Evolutionary conservation across 2,113 vertebrate genomes (phyloP).

Genomic region (Panthera leo): DNA sequence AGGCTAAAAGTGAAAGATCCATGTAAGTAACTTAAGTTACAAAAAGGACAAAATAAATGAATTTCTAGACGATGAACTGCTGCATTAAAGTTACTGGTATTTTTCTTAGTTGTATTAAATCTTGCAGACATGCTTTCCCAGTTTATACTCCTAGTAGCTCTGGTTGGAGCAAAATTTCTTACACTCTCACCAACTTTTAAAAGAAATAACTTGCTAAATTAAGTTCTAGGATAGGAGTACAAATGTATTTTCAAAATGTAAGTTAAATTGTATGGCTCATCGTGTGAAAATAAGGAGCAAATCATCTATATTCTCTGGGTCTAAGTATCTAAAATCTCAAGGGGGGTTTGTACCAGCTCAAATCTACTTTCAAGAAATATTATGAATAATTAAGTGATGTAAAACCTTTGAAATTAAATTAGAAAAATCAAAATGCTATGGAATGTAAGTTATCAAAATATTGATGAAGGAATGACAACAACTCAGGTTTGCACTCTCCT

Average conservation of each 20-base stretch:
- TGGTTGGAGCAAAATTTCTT: not conserved
- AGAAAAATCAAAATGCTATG: not conserved
- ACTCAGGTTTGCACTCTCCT: not conserved
- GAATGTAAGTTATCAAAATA: not conserved
- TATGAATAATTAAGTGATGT: constrained; percentile 39
- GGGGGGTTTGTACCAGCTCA: not conserved
- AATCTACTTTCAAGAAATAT: constrained; percentile 29
- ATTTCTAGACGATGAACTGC: not conserved
- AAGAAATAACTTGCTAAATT: not conserved
- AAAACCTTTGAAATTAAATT: constrained; percentile 28
- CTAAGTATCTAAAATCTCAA: not conserved
- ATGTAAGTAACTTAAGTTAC: not conserved
- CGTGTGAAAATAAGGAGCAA: constrained; percentile 1
- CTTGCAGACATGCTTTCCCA: not conserved
- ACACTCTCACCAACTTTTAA: not conserved
- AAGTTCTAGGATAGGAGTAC: not conserved
- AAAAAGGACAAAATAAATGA: not conserved
- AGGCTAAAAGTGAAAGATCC: not conserved
- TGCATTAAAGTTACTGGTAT: not conserved
- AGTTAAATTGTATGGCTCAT: not conserved
- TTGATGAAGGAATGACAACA: not conserved
- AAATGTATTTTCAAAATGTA: not conserved
- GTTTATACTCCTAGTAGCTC: not conserved
- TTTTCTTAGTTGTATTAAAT: not conserved
- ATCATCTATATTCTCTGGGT: not conserved